These are phyloP conservation scores for Dicyrtomina minuta DNA, from an alignment of 2,888 invertebrate species.

Conservation along the genomic window DNA sequence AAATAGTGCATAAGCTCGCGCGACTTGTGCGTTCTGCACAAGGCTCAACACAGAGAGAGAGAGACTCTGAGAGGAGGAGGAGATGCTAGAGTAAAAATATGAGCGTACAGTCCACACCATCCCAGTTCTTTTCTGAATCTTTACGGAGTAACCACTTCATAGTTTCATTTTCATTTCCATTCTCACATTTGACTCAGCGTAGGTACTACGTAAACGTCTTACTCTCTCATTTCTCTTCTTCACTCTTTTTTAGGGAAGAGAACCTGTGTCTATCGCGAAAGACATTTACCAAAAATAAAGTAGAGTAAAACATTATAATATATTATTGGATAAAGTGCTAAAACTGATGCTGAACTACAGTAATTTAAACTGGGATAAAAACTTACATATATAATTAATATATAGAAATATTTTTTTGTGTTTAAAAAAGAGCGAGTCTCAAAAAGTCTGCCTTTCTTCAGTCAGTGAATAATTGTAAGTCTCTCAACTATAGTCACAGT, in stretches of 20 bases:
- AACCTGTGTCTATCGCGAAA: conserved; percentile 4
- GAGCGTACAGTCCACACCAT: conserved; percentile 18
- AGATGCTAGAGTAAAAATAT: conserved; percentile 34
- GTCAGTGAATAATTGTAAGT: too few species aligned
- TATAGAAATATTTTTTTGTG: too few species aligned
- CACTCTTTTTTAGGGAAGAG: neutral
- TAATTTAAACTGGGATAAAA: too few species aligned
- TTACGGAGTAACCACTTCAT: conserved; percentile 31
- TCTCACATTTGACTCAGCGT: conserved; percentile 23
- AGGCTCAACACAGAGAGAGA: neutral
- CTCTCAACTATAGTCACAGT: too few species aligned
- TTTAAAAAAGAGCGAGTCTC: too few species aligned
- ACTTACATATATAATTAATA: too few species aligned
- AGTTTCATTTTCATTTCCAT: conserved; percentile 20
- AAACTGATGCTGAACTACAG: too few species aligned
- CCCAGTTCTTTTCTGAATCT: conserved; percentile 38
- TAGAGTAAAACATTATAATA: too few species aligned
- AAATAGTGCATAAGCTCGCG: neutral
- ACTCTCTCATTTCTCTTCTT: conserved; percentile 13
- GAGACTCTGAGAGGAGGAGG: conserved; percentile 18
- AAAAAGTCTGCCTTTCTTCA: too few species aligned
- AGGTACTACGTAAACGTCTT: too few species aligned
- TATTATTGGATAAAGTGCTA: too few species aligned
- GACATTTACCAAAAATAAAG: neutral
- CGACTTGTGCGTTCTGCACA: conserved; percentile 23